Percentiles rank a stretch among this genome's conserved stretches.
Conservation (phyloP, 35 echinoderm and acorn worm genomes). For the Hemicentrotus pulcherrimus region DNA sequence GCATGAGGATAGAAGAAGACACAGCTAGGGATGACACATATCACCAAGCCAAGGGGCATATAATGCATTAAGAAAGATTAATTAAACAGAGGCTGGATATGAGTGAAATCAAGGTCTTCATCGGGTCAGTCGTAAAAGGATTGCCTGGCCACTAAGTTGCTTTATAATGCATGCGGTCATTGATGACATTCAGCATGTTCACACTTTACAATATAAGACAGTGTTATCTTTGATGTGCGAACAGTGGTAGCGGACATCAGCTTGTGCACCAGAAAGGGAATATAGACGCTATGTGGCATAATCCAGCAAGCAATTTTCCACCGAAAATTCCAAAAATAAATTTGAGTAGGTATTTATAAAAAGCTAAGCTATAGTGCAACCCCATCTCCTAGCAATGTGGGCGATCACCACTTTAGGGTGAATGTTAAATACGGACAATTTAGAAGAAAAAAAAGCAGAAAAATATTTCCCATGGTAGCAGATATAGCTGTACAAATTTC, state of each 20-base stretch:
- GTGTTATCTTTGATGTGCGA: neutral
- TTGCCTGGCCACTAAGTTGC: neutral
- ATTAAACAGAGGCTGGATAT: slow-evolving; percentile 11
- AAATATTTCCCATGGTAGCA: too few species aligned
- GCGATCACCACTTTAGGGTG: neutral
- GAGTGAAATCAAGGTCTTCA: neutral
- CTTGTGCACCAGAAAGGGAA: neutral
- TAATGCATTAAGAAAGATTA: slow-evolving; percentile 14
- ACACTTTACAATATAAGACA: neutral
- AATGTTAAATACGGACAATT: neutral
- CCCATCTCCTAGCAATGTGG: neutral
- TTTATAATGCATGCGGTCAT: slow-evolving; percentile 3
- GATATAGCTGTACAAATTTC: too few species aligned
- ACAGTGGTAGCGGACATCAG: neutral
- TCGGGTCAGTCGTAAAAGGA: neutral
- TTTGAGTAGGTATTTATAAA: too few species aligned
- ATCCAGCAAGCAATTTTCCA: too few species aligned
- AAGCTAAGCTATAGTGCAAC: neutral
- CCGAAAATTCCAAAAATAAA: too few species aligned
- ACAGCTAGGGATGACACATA: neutral
- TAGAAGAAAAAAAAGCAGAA: neutral
- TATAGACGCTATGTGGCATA: neutral
- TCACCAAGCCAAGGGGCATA: neutral
- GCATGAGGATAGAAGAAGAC: neutral
- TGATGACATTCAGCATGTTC: neutral